Base-by-base conservation (phyloP, 2,888 invertebrate species). In the Mythimna loreyi region DNA sequence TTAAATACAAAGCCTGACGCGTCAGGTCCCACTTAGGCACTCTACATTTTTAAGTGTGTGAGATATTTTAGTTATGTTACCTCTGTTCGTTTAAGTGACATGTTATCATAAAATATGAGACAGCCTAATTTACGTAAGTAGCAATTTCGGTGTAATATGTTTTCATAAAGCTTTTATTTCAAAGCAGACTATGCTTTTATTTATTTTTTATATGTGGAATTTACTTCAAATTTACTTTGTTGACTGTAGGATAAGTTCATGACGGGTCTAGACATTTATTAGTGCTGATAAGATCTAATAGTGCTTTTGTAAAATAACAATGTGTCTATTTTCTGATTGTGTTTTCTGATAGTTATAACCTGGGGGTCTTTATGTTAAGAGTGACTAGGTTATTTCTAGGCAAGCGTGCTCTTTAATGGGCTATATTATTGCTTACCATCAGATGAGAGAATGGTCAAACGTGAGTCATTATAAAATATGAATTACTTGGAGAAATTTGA, bases 71-170 rank as follows among this genome's bases (percentile, higher is more conserved):
- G 47, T 57, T 52, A 50, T 36, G 28, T 77, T 47, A 28, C 16
- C 57, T 72, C 52, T 9, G 6, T 19, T 33, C 73, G n/a, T 25
- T 30, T 60, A 74, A 66, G 45, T 61, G 16, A 65, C 49, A 47
- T 60, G 9, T 52, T 56, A 62, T 49, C 30, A 63, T 75, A 80
- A 75, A 68, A 68, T 57, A 80, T 76, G 55, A 68, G 52, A 1
- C 16, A 49, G 61, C 36, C 45, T 76, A 60, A 76, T 76, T 75
- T 68, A 30, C 49, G 43, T 53, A 53, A 80, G 63, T 30, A 80
- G 76, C 63, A 45, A 68, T 80, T 75, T 60, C 45, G 13, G 43
- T 23, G 49, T 60, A 63, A 64, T 80, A 68, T 52, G 57, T 75
- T 75, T 59, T 68, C 33, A 53, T 80, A 49, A 63, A 53, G 50